Percentiles rank a stretch among this genome's conserved stretches.
Evolutionary conservation across 2,797 vertebrate species (phyloP).

Genomic region (Galago senegalensis): DNA sequence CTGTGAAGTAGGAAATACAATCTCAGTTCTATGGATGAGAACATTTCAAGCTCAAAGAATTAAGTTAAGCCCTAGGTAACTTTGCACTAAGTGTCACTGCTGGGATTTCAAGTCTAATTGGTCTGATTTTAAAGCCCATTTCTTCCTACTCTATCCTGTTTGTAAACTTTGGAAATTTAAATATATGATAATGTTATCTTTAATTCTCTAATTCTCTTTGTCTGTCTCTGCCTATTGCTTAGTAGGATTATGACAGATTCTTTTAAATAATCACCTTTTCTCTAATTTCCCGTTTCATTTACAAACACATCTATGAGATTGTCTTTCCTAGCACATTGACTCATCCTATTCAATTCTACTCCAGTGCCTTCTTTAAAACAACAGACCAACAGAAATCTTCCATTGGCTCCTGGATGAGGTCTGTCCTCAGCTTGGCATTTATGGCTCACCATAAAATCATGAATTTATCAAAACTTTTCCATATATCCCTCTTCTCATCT

Average conservation of each 20-base stretch:
- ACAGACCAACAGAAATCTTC: not conserved
- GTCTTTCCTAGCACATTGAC: not conserved
- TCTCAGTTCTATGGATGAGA: not conserved
- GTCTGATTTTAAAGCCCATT: conserved; percentile 25
- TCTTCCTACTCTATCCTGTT: not conserved
- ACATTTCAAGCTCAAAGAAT: not conserved
- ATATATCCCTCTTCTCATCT: not conserved
- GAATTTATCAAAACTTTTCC: not conserved
- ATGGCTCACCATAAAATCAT: not conserved
- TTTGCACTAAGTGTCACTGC: not conserved
- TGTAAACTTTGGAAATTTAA: conserved; percentile 41
- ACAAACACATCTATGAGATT: not conserved
- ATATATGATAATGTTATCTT: not conserved
- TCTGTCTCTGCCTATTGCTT: conserved; percentile 20
- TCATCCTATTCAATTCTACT: not conserved
- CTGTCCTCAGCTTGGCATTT: not conserved
- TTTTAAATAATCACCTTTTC: conserved; percentile 50
- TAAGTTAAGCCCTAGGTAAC: not conserved
- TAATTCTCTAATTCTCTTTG: conserved; percentile 40
- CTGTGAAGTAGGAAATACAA: not conserved
- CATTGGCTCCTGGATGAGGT: not conserved
- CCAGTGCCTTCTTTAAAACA: not conserved
- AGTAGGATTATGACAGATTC: not conserved
- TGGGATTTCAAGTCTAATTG: conserved; percentile 27
- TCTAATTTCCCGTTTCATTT: not conserved